A percentile compares a stretch with the other conserved stretches of the same genome.
Evolutionary conservation across 2,888 invertebrate species (phyloP).

Genomic region (Serripes groenlandicus): DNA sequence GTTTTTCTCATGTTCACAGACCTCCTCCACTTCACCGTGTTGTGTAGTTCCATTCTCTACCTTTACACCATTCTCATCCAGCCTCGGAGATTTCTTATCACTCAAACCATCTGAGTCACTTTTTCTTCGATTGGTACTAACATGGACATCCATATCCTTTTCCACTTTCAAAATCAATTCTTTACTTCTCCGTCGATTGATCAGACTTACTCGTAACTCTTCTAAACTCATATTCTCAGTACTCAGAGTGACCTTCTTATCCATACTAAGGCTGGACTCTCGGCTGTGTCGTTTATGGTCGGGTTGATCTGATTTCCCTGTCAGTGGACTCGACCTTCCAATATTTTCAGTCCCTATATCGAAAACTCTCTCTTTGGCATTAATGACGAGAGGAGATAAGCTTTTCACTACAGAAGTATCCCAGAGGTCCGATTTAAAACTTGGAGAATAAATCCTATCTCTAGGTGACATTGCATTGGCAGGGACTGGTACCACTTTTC

Average conservation of each 20-base stretch:
- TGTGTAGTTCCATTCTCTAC: too few relatives aligned
- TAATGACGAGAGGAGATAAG: constrained; percentile 44
- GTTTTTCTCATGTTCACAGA: background rate
- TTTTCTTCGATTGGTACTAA: background rate
- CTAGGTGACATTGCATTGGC: constrained; percentile 18
- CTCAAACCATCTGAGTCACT: background rate
- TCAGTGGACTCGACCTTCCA: constrained; percentile 59
- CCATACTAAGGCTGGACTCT: constrained; percentile 43
- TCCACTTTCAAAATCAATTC: constrained; percentile 49
- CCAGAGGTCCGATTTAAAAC: constrained; percentile 42
- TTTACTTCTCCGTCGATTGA: constrained; percentile 45
- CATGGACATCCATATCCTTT: constrained; percentile 3
- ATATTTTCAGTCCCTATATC: constrained; percentile 51
- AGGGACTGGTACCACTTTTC: constrained; percentile 18
- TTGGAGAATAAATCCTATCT: constrained; percentile 31
- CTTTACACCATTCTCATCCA: background rate
- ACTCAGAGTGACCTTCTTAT: constrained; percentile 30
- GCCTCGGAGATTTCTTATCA: background rate
- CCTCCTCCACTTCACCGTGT: background rate
- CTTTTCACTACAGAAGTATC: constrained; percentile 41
- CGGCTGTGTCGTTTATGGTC: constrained; percentile 55
- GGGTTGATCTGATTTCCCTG: constrained; percentile 51
- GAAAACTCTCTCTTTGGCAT: constrained; percentile 53
- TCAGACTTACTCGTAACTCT: constrained; percentile 26
- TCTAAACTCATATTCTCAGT: constrained; percentile 35